Evolutionary conservation across 2,113 vertebrate genomes (phyloP).

Genomic region (Romanogobio albipinnatus): DNA sequence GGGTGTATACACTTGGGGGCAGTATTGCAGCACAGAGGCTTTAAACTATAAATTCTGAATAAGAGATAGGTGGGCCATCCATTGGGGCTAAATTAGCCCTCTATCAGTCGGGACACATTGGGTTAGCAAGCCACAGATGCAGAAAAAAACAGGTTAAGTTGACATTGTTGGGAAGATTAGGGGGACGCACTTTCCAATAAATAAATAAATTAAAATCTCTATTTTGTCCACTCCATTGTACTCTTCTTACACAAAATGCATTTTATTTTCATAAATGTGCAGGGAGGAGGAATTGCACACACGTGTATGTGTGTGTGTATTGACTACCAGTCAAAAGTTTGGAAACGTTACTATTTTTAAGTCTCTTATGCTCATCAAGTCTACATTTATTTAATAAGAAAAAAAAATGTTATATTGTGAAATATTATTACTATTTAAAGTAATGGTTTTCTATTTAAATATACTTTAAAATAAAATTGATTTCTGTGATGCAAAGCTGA

Average conservation of each 20-base stretch:
- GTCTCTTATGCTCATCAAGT: too few species aligned
- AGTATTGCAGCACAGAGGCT: slow-evolving; percentile 69
- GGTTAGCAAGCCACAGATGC: slow-evolving; percentile 62
- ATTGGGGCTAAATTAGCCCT: slow-evolving; percentile 63
- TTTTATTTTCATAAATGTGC: slow-evolving; percentile 63
- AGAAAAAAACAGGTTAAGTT: slow-evolving; percentile 62
- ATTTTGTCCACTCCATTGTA: slow-evolving; percentile 64
- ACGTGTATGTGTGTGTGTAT: too few species aligned
- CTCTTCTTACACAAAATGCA: slow-evolving; percentile 62
- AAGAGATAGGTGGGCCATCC: slow-evolving; percentile 57
- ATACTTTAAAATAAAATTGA: too few species aligned
- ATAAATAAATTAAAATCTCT: slow-evolving; percentile 54
- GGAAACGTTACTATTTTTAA: too few species aligned
- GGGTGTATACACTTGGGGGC: slow-evolving; percentile 71
- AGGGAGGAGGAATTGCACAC: slow-evolving; percentile 46
- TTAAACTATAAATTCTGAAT: slow-evolving; percentile 46
- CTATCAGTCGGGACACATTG: slow-evolving; percentile 63
- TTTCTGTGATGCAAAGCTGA: too few species aligned
- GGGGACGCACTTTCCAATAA: slow-evolving; percentile 60
- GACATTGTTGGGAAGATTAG: slow-evolving; percentile 65
- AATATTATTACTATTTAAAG: too few species aligned
- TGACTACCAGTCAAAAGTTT: too few species aligned
- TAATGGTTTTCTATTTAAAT: too few species aligned
- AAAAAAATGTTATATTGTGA: too few species aligned
- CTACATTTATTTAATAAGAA: too few species aligned